These are phyloP conservation scores for Drosophila acutilabella DNA, from an alignment of 2,888 invertebrate species.

Conservation along the genomic window DNA sequence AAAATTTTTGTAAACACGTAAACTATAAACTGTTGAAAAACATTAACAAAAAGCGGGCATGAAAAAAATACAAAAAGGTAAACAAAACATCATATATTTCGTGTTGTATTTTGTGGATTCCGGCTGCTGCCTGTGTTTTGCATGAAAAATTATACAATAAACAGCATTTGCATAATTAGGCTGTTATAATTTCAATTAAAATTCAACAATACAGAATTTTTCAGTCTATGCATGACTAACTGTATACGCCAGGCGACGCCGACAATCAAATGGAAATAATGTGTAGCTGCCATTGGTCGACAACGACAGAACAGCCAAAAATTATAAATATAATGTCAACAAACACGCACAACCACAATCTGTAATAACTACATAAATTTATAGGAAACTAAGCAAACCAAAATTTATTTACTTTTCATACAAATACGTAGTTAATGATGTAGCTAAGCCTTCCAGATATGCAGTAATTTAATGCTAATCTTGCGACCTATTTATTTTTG, in stretches of 20 bases:
- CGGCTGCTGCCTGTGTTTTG: background rate
- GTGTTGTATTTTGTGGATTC: constrained; percentile 26
- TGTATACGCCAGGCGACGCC: constrained; percentile 22
- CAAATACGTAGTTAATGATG: constrained; percentile 24
- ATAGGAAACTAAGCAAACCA: constrained; percentile 40
- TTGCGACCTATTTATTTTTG: background rate
- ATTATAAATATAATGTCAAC: background rate
- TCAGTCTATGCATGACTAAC: constrained; percentile 57
- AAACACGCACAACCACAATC: constrained; percentile 9
- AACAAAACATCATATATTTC: constrained; percentile 30
- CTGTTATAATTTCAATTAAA: constrained; percentile 81
- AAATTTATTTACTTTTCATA: constrained; percentile 14
- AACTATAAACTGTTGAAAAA: constrained; percentile 57
- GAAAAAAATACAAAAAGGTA: constrained; percentile 16
- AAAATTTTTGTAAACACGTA: constrained; percentile 42
- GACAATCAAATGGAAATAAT: constrained; percentile 10
- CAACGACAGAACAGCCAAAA: constrained; percentile 14
- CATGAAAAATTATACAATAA: constrained; percentile 51
- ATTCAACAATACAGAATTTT: constrained; percentile 34
- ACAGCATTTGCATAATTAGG: constrained; percentile 73
- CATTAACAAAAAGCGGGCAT: constrained; percentile 27
- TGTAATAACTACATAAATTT: constrained; percentile 69
- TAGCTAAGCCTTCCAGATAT: background rate
- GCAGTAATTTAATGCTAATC: constrained; percentile 2
- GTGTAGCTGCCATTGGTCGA: constrained; percentile 18